Base-by-base conservation (phyloP, 2,888 invertebrate genomes). In the Stenichneumon culpator region DNA sequence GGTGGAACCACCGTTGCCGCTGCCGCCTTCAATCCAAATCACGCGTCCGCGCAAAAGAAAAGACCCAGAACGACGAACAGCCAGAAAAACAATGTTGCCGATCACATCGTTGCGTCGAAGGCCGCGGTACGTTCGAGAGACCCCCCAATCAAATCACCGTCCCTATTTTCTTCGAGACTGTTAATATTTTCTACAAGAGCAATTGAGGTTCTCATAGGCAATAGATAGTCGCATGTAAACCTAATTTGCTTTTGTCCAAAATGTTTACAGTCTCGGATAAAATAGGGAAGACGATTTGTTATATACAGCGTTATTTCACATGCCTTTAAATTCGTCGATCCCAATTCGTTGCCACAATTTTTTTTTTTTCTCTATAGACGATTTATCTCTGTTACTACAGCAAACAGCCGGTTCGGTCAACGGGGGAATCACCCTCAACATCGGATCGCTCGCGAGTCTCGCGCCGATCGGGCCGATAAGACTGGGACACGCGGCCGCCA, bases 401-500 rank as follows among this genome's bases (percentile, higher is more conserved):
- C 86, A 89, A 83, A 87, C 87, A 39, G 73, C 90, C 0, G 89
- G 68, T 77, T 86, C 91, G 67, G 88, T 89, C 3, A 90, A 91
- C 47, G 91, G 92, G 28, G 94, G 94, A n/a, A 93, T 94, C 70
- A 94, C 94, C 0, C 89, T 94, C 22, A 94, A 94, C 78, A 94
- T 94, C 47, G 94, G 94, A 16, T 94, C 94, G 0, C 86, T 94
- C 63, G 94, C 94, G 2, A 94, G 94, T 88, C 82, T 94, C 60
- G 92, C 93, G 11, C 93, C 94, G 1, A 91, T 93, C 28, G 94
- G 94, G 2, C 94, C 94, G 3, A 92, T 94, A 75, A 91, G 93
- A 82, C 89, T 94, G 69, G 90, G 91, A 16, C 91, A 93, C 2
- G 87, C 90, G n/a, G 73, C 90, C 3, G 82, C 88, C 4, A 86